Conservation (phyloP, 2,888 invertebrate genomes). For the Balanococcus diminutus region DNA sequence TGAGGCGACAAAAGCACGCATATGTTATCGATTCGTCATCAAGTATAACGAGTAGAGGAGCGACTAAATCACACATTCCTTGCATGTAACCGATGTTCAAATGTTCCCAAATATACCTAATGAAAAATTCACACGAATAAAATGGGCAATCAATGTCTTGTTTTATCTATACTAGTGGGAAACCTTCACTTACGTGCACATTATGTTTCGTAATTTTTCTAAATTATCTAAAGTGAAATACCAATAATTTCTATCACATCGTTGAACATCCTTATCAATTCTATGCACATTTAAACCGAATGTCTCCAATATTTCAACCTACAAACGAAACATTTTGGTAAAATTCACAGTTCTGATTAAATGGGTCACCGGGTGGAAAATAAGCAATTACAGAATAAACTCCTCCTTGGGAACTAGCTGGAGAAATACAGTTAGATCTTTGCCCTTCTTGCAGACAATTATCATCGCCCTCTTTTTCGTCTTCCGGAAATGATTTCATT, state of each 20-base stretch:
- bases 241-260: slow-evolving; percentile 92
- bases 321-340: slow-evolving; percentile 60
- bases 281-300: slow-evolving; percentile 90
- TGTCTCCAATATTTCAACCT: slow-evolving; percentile 83
- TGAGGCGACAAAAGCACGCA: slow-evolving; percentile 87
- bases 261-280: slow-evolving; percentile 94
- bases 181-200: slow-evolving; percentile 82
- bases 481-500: slow-evolving; percentile 60
- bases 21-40: slow-evolving; percentile 91
- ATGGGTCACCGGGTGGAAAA: too few relatives aligned
- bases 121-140: neutral
- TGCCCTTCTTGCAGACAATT: slow-evolving; percentile 61
- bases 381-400: slow-evolving; percentile 84
- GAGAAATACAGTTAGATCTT: slow-evolving; percentile 77
- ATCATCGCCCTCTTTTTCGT: slow-evolving; percentile 59
- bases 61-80: slow-evolving; percentile 96
- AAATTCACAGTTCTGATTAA: neutral
- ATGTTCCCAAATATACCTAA: slow-evolving; percentile 95
- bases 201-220: slow-evolving; percentile 89
- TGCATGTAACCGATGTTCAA: slow-evolving; percentile 94
- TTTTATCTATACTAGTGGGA: neutral
- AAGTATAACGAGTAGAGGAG: slow-evolving; percentile 88
- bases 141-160: too few relatives aligned
- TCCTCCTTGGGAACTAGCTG: slow-evolving; percentile 89
- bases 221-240: slow-evolving; percentile 87